Conservation (phyloP, 2,797 vertebrate genomes). For the Microctenopoma steveboyesi region DNA sequence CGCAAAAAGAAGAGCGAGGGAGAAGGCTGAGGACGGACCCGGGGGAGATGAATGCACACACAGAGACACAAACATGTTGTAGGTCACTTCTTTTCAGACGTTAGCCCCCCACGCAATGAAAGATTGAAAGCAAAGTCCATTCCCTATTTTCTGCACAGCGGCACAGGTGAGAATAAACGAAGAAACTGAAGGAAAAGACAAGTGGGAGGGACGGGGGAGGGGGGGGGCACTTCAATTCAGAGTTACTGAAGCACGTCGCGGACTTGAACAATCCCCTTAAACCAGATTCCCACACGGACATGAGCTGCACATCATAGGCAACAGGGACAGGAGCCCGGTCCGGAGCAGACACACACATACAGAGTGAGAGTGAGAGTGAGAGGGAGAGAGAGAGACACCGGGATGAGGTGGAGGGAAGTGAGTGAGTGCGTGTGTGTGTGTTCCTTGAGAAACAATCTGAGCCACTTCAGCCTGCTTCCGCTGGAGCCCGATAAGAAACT, state of each 20-base stretch:
- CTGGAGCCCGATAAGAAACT: constrained; percentile 46
- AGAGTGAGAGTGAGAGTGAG: constrained; percentile 1
- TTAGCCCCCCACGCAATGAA: neutral
- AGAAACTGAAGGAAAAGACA: neutral
- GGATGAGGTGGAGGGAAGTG: constrained; percentile 9
- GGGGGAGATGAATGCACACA: neutral
- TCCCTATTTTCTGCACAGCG: neutral
- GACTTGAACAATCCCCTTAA: constrained; percentile 33
- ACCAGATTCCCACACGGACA: constrained; percentile 40
- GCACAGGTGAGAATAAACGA: neutral
- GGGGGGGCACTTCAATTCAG: constrained; percentile 39
- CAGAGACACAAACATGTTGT: constrained; percentile 4
- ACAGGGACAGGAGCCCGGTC: constrained; percentile 41
- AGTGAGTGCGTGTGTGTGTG: constrained; percentile 26
- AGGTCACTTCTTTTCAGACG: constrained; percentile 1
- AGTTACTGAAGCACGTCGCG: constrained; percentile 51
- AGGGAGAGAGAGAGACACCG: constrained; percentile 7
- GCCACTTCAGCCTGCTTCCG: constrained; percentile 58
- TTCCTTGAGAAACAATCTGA: constrained; percentile 50
- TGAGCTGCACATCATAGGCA: constrained; percentile 42
- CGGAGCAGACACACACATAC: constrained; percentile 7
- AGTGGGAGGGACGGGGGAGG: neutral
- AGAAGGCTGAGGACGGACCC: neutral
- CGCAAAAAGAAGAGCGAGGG: neutral
- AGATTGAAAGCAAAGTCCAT: constrained; percentile 23